A percentile compares a stretch with the other conserved stretches of the same genome.
These are phyloP conservation scores for Scrobipalpa atriplicella DNA, from an alignment of 2,888 invertebrate species.

Conservation along the genomic window DNA sequence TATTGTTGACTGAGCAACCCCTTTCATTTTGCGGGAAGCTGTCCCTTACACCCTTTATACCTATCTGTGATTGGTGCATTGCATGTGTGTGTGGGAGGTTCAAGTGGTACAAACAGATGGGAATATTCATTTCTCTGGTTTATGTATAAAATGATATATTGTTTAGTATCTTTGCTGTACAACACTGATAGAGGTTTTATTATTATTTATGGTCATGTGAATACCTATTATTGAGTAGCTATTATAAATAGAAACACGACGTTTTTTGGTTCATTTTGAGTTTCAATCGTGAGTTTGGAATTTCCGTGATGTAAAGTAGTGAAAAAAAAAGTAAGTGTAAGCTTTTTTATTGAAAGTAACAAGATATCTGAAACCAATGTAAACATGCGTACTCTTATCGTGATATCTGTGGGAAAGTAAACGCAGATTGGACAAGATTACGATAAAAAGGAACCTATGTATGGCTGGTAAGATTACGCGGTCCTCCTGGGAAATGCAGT, in stretches of 20 bases:
- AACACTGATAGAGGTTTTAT: background rate
- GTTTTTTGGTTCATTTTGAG: too few species aligned
- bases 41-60: background rate
- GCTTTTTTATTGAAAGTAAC: too few species aligned
- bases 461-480: too few species aligned
- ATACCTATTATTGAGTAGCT: too few species aligned
- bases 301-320: too few species aligned
- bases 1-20: too few species aligned
- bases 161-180: background rate
- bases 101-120: conserved; percentile 23
- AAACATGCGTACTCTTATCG: conserved; percentile 6
- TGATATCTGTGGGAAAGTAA: conserved; percentile 15
- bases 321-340: too few species aligned
- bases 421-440: conserved; percentile 19
- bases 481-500: too few species aligned
- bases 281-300: too few species aligned
- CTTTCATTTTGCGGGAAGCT: too few species aligned
- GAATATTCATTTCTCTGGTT: conserved; percentile 22
- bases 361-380: too few species aligned
- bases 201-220: background rate
- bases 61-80: conserved; percentile 41
- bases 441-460: background rate
- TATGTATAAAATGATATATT: conserved; percentile 11
- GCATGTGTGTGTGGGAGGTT: conserved; percentile 38
- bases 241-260: too few species aligned